Evolutionary conservation across 92 coral and sea anemone genomes (phyloP), one percentile per base, ranked within the genome.

Genomic region (Zoanthus sansibaricus): DNA sequence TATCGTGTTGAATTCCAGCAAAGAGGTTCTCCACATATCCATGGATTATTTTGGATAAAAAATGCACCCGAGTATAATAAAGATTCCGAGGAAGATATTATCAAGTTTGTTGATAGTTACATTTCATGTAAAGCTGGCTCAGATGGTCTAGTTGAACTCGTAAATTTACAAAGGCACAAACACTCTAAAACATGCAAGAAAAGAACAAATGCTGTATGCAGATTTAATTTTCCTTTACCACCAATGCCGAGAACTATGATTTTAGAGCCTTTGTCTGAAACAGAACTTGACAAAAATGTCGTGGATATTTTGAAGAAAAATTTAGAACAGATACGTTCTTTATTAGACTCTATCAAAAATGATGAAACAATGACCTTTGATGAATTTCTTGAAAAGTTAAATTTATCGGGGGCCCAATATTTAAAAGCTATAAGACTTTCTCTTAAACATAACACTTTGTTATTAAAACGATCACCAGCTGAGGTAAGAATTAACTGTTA

Each of bases 21-120:
- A 49, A 21, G 90, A 68, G 90, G 90, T 46, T 78, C 90, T 45
- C 90, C 86, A 55, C 86, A 87, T 78, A 78, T 87, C 30, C 90
- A 87, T 87, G 72, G 78, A 48, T 16, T 61, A 61, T 61, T 61
- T 61, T 61, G 69, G 69, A 61, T 61, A 61, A 61, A 61, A 61
- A 61, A 76, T 86, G 89, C 83, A 45, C 89, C 83, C 0, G 83
- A 75, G 67, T 86, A 10, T 64, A 74, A 82, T 45, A 86, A 86
- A 62, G 56, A 87, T 71, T 18, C 72, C 16, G 75, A 52, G 14
- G 52, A 67, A 45, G 86, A 87, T 48, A 78, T 87, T 67, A 20
- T 77, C 55, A 68, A 66, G 68, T 87, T 77, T 87, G 69, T 61
- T 61, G 69, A 61, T 61, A 61, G 69, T n/a, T 61, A 61, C 69